These are phyloP conservation scores for Idris sp. DNA, from an alignment of 1,140 invertebrate species.

Conservation along the genomic window DNA sequence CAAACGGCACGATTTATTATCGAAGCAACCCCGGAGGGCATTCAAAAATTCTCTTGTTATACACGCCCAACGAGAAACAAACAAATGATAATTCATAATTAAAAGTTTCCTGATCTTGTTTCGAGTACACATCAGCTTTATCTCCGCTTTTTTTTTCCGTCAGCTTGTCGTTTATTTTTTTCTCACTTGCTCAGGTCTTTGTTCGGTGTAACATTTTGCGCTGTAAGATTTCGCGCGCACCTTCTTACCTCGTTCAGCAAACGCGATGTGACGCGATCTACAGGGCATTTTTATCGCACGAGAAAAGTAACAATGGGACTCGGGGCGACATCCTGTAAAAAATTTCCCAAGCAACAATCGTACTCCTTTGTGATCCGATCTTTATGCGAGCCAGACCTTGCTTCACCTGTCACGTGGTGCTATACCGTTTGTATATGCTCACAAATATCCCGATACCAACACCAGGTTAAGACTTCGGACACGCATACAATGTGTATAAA, in stretches of 20 bases:
- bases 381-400: slow-evolving; percentile 51
- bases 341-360: slow-evolving; percentile 62
- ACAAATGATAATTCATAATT: slow-evolving; percentile 20
- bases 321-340: slow-evolving; percentile 59
- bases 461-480: slow-evolving; percentile 24
- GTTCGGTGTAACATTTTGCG: slow-evolving; percentile 32
- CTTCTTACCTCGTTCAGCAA: slow-evolving; percentile 37
- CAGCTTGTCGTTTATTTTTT: too few relatives aligned
- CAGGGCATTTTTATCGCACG: slow-evolving; percentile 50
- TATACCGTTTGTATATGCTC: slow-evolving; percentile 48
- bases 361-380: slow-evolving; percentile 57
- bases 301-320: slow-evolving; percentile 56
- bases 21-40: background rate
- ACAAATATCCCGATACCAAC: slow-evolving; percentile 52
- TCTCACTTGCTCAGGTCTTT: too few relatives aligned
- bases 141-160: too few relatives aligned
- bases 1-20: slow-evolving; percentile 20
- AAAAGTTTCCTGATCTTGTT: slow-evolving; percentile 7
- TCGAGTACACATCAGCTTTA: slow-evolving; percentile 20
- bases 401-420: slow-evolving; percentile 55
- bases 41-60: slow-evolving; percentile 14
- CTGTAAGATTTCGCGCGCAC: slow-evolving; percentile 31
- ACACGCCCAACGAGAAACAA: too few relatives aligned
- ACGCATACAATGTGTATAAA: slow-evolving; percentile 37
- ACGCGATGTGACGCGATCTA: slow-evolving; percentile 56